Percentiles rank a stretch among this genome's conserved stretches.
These are phyloP conservation scores for Capra hircus DNA, from an alignment of 2,113 vertebrate genomes.

Conservation along the genomic window DNA sequence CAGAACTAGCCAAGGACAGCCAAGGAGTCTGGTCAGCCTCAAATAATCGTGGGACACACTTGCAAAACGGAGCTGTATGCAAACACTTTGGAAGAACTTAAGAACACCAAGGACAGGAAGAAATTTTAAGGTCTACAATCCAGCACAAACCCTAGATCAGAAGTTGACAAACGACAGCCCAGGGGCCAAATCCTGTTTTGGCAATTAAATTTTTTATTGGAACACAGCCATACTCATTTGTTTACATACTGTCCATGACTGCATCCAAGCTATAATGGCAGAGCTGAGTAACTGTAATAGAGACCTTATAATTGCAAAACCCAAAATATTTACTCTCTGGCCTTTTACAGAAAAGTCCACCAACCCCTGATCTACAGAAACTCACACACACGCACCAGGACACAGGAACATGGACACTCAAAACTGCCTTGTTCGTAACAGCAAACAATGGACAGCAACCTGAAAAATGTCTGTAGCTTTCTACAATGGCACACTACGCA, in stretches of 20 bases:
- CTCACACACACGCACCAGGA: not conserved
- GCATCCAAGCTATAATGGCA: not conserved
- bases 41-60: not conserved
- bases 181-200: not conserved
- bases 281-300: not conserved
- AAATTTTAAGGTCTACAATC: not conserved
- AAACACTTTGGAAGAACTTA: not conserved
- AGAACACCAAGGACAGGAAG: not conserved
- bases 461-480: not conserved
- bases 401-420: not conserved
- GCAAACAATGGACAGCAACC: not conserved
- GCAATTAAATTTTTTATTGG: not conserved
- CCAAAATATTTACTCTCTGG: not conserved
- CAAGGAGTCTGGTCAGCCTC: not conserved
- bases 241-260: not conserved
- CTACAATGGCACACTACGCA: no score
- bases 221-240: not conserved
- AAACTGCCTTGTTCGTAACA: not conserved
- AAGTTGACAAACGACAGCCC: not conserved
- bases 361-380: not conserved
- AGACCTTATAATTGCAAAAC: not conserved
- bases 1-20: not conserved
- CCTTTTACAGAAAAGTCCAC: not conserved
- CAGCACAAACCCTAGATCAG: not conserved
- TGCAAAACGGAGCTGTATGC: fast-evolving